Evolutionary conservation across 2,113 vertebrate genomes (phyloP).

Genomic region (Rhinolophus sinicus): DNA sequence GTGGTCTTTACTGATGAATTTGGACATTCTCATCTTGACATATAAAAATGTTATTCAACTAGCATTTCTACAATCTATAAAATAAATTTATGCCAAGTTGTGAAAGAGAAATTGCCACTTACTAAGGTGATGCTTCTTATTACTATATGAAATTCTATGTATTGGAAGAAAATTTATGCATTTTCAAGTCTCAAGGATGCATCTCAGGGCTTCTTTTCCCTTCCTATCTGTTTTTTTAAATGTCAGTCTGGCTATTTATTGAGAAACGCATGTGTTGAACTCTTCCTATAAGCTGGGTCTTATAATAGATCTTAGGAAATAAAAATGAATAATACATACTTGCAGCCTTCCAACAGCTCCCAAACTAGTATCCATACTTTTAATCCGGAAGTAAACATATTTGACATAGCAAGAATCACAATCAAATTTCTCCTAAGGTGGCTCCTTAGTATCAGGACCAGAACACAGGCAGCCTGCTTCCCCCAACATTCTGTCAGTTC

Average conservation of each 20-base stretch:
- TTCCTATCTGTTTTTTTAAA: slow-evolving; percentile 33
- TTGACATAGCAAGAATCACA: slow-evolving; percentile 14
- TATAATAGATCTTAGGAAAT: slow-evolving; percentile 16
- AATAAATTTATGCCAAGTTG: slow-evolving; percentile 14
- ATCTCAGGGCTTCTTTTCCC: background rate
- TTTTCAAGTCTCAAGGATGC: background rate
- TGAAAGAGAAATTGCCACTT: background rate
- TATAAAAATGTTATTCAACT: slow-evolving; percentile 14
- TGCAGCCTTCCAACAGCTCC: slow-evolving; percentile 15
- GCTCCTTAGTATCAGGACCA: background rate
- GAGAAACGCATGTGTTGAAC: slow-evolving; percentile 63
- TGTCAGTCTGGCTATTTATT: background rate
- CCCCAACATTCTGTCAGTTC: background rate
- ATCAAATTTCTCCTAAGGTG: background rate
- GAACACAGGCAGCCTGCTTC: background rate
- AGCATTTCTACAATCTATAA: background rate
- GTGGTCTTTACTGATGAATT: background rate
- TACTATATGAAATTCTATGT: background rate
- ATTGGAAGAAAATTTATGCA: slow-evolving; percentile 30
- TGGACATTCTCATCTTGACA: slow-evolving; percentile 8
- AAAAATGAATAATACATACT: slow-evolving; percentile 27
- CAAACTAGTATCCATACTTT: background rate
- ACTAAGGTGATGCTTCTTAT: slow-evolving; percentile 1
- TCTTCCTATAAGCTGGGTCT: background rate
- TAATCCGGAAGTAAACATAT: background rate